phyloP scores from a whole-genome alignment of 2,888 invertebrate genomes.

The Torymus texanus region DNA sequence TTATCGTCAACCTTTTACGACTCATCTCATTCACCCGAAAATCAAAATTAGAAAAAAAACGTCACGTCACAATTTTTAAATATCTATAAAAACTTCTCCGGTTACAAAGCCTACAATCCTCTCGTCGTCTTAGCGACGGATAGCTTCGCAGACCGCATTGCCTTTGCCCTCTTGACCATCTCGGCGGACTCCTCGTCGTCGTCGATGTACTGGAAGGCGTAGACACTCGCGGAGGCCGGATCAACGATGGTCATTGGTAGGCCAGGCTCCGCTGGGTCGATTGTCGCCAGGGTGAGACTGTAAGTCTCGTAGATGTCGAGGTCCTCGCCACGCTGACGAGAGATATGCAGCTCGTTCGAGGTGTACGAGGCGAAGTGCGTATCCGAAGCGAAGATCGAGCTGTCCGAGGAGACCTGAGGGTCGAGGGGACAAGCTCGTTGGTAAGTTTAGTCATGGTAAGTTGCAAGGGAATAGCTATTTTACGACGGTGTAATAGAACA shows the following conservation, averaged over 20 bases:
- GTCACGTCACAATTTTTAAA: too few species aligned
- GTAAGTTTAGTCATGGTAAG: too few species aligned
- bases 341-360: constrained; percentile 50
- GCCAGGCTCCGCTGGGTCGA: constrained; percentile 35
- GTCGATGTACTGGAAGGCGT: constrained; percentile 57
- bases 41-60: too few species aligned
- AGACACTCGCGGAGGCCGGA: constrained; percentile 54
- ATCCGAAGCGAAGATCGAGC: constrained; percentile 52
- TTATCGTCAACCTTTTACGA: too few species aligned
- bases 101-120: too few species aligned
- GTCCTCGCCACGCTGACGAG: constrained; percentile 48
- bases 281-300: constrained; percentile 46
- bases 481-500: too few species aligned
- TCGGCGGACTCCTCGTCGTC: constrained; percentile 53
- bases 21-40: too few species aligned
- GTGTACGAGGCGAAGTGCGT: constrained; percentile 53
- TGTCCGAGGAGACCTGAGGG: constrained; percentile 53
- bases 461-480: too few species aligned
- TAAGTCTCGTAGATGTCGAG: constrained; percentile 52
- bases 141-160: not conserved
- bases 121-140: too few species aligned
- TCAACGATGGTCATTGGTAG: constrained; percentile 49
- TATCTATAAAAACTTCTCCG: too few species aligned
- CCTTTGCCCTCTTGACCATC: constrained; percentile 14
- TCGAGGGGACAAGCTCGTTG: too few species aligned